phyloP scores from a whole-genome alignment of 2,797 vertebrate species.

The Acanthornis magna region DNA sequence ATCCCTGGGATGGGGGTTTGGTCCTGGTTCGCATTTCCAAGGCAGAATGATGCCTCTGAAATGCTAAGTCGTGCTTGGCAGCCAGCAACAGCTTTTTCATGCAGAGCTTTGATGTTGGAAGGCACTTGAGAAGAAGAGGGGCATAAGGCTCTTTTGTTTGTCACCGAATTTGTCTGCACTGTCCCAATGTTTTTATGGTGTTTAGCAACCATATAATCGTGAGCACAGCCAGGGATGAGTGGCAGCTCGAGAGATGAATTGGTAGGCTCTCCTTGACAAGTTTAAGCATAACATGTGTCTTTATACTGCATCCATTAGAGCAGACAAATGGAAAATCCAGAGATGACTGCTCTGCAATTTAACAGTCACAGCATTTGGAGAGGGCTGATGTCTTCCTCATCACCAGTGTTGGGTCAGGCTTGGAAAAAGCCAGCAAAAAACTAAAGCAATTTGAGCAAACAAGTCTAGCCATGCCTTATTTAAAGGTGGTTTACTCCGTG shows the following conservation, averaged over 20 bases:
- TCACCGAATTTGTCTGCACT: neutral
- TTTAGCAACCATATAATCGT: neutral
- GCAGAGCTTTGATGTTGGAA: neutral
- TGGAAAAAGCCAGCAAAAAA: neutral
- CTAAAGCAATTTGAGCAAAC: neutral
- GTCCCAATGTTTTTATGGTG: constrained; percentile 14
- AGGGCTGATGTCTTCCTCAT: constrained; percentile 11
- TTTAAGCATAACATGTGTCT: neutral
- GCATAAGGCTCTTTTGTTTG: neutral
- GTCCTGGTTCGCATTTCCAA: neutral
- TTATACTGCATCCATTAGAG: constrained; percentile 23
- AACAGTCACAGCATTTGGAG: constrained; percentile 4
- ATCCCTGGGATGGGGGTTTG: neutral
- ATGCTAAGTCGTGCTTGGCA: constrained; percentile 1
- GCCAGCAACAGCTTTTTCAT: neutral
- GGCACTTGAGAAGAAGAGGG: neutral
- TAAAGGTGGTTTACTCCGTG: neutral
- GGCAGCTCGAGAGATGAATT: neutral
- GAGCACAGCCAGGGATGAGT: neutral
- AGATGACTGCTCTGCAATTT: constrained; percentile 40
- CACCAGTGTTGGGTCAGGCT: neutral
- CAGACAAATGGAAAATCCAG: constrained; percentile 40
- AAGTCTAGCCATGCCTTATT: neutral
- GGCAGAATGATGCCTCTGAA: neutral
- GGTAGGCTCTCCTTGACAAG: constrained; percentile 35